A percentile compares a stretch with the other conserved stretches of the same genome.
Conservation (phyloP, 2,113 vertebrate species). For the Melanerpes aurifrons region DNA sequence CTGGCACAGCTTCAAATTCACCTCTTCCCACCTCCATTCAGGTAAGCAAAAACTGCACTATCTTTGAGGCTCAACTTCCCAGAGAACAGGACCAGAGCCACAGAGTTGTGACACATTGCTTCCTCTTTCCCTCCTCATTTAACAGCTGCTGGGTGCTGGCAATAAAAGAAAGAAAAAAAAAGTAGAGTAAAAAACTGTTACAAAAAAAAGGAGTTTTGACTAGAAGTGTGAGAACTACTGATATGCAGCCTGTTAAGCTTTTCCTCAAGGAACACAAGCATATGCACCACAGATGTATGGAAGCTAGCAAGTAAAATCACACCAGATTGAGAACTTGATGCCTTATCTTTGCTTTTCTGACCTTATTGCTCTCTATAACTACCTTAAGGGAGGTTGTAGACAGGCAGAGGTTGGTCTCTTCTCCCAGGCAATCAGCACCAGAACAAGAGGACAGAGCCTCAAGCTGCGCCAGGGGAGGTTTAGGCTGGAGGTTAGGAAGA, state of each 20-base stretch:
- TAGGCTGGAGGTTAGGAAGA: too few species aligned
- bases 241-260: background rate
- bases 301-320: background rate
- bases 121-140: background rate
- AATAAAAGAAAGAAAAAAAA: background rate
- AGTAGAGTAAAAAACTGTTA: background rate
- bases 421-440: too few species aligned
- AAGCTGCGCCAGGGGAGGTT: too few species aligned
- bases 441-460: too few species aligned
- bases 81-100: background rate
- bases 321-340: background rate
- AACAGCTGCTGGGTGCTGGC: background rate
- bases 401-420: too few species aligned
- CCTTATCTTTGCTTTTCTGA: background rate
- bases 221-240: background rate
- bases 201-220: background rate
- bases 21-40: background rate
- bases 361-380: too few species aligned
- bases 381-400: too few species aligned
- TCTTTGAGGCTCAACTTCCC: background rate
- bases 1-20: background rate
- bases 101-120: background rate
- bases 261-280: background rate
- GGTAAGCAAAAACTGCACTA: background rate
- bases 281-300: background rate